A percentile compares a stretch with the other conserved stretches of the same genome.
Conservation (phyloP, 2,888 invertebrate genomes). For the Lacanobia oleracea region DNA sequence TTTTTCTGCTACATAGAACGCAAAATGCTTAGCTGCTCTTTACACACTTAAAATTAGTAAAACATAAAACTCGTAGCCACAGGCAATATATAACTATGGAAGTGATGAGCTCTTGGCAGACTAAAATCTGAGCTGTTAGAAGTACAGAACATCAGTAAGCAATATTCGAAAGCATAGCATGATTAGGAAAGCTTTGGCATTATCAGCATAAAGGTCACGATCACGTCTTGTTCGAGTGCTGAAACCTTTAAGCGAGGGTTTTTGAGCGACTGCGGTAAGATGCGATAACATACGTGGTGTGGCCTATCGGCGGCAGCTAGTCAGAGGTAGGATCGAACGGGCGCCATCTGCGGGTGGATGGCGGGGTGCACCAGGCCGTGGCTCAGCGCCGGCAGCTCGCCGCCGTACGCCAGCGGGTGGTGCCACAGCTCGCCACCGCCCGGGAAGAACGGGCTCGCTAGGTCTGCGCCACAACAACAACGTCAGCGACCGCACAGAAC, state of each 20-base stretch:
- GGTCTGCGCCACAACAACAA: slow-evolving; percentile 91
- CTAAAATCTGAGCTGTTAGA: slow-evolving; percentile 12
- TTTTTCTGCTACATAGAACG: slow-evolving; percentile 14
- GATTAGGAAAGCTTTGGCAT: background rate
- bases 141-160: slow-evolving; percentile 24
- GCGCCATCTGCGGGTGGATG: slow-evolving; percentile 98
- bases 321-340: slow-evolving; percentile 99
- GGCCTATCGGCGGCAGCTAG: slow-evolving; percentile 97
- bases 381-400: slow-evolving; percentile 96
- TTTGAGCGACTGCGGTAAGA: background rate
- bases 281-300: slow-evolving; percentile 91
- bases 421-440: slow-evolving; percentile 97
- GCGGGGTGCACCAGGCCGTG: slow-evolving; percentile 99
- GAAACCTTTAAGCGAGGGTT: background rate
- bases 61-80: slow-evolving; percentile 6
- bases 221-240: background rate
- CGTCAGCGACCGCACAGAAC: slow-evolving; percentile 54
- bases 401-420: slow-evolving; percentile 94
- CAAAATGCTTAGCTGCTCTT: slow-evolving; percentile 39
- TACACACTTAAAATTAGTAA: slow-evolving; percentile 15
- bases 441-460: slow-evolving; percentile 99
- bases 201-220: background rate
- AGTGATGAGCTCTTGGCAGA: slow-evolving; percentile 15
- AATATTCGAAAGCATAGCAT: slow-evolving; percentile 37
- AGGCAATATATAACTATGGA: background rate